Percentiles rank a stretch among this genome's conserved stretches.
Conservation (phyloP, 2,888 invertebrate species). For the Tinea trinotella region DNA sequence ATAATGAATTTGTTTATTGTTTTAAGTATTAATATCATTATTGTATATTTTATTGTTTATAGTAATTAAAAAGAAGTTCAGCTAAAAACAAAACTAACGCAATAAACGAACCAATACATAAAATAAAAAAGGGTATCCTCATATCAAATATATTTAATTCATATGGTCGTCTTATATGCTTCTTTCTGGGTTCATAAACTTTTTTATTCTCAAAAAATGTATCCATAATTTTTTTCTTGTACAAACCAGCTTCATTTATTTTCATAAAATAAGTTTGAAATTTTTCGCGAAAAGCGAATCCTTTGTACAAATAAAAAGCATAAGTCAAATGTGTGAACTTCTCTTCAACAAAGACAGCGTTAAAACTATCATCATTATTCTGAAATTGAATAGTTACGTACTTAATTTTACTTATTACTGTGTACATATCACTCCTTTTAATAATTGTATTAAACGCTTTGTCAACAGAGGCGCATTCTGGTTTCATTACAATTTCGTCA, state of each 20-base stretch:
- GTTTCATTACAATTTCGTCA: conserved; percentile 12
- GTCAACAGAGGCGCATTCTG: conserved; percentile 19
- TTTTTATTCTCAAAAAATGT: conserved; percentile 2
- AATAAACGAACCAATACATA: neutral
- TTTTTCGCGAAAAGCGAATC: neutral
- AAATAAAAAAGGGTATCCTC: neutral
- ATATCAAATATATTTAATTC: neutral
- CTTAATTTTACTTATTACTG: conserved; percentile 19
- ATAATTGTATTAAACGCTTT: conserved; percentile 18
- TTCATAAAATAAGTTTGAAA: conserved; percentile 5
- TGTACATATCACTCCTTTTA: conserved; percentile 18
- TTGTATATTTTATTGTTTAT: neutral
- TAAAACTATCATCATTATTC: neutral
- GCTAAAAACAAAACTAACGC: neutral
- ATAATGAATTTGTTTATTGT: neutral
- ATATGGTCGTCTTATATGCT: neutral
- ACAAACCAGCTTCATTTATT: conserved; percentile 1
- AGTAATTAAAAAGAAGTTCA: neutral
- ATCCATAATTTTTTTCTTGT: neutral
- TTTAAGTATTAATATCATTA: neutral
- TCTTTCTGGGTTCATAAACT: neutral
- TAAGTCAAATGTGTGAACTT: neutral
- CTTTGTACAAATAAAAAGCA: conserved; percentile 6
- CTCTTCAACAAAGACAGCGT: neutral
- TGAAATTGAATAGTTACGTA: conserved; percentile 17